These are phyloP conservation scores for Monochamus alternatus DNA, from an alignment of 2,888 invertebrate genomes.

Conservation along the genomic window DNA sequence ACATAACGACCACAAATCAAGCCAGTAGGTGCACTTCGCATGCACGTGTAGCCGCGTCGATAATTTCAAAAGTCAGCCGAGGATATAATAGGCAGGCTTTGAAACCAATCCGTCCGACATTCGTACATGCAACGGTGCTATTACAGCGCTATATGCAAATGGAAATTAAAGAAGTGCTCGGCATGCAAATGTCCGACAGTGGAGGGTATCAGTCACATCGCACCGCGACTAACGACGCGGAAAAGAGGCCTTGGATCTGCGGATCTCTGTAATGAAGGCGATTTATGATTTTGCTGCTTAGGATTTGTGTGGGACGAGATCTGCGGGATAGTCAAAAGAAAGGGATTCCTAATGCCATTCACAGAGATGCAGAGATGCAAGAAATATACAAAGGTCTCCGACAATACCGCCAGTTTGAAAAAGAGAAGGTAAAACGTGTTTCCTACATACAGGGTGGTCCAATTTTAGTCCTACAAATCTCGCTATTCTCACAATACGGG, in stretches of 20 bases:
- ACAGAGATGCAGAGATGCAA: no score
- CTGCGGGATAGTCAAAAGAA: neutral
- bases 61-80: neutral
- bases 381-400: no score
- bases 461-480: no score
- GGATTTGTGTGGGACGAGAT: neutral
- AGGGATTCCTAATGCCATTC: neutral
- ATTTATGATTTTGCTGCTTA: conserved; percentile 17
- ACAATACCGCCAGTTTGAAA: no score
- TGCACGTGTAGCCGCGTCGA: neutral
- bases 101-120: conserved; percentile 27
- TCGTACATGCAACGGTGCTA: conserved; percentile 3
- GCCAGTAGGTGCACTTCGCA: neutral
- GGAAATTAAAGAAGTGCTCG: conserved; percentile 42
- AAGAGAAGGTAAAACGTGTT: no score
- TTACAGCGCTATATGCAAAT: conserved; percentile 42
- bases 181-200: conserved; percentile 43
- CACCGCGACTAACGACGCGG: conserved; percentile 40
- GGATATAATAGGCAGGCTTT: conserved; percentile 32
- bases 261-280: conserved; percentile 22
- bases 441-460: no score
- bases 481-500: no score
- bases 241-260: conserved; percentile 7
- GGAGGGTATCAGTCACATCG: conserved; percentile 38
- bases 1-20: neutral